Evolutionary conservation across 2,113 vertebrate species (phyloP), one percentile per base, ranked within the genome.

Genomic region (Heloderma charlesbogerti): DNA sequence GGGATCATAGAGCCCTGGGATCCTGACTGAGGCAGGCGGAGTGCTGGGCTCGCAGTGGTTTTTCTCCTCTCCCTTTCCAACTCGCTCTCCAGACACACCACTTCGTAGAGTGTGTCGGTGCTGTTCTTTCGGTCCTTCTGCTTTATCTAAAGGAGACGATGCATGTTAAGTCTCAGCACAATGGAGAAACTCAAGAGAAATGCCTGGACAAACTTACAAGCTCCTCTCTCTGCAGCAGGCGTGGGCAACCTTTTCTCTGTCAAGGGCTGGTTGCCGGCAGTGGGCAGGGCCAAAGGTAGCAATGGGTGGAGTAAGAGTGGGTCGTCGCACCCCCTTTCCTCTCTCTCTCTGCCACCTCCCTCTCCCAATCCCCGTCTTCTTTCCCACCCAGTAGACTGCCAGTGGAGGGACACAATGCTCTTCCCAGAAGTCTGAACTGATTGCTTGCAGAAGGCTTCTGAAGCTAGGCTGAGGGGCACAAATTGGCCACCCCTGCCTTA

Each of bases 11-110:
- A 98, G 72, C 98, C 97, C 75, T 99, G 97, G 0, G 98, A 98
- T 0, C 98, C 98, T 0, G 98, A 97, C 75, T 98, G 95, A 1
- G 97, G 97, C 86, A 98, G 96, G 71, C 98, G 97, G 37, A 98
- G 95, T 16, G 97, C 98, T 12, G 99, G 99, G 92, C 98, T 99
- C 31, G 99, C 98, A 27, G 99, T 99, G 31, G 99, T 99, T 98
- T 99, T 99, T 91, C 98, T 97, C 54, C 98, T 98, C 94, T 99
- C 99, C 94, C 98, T 97, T 92, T 99, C 99, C 0, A 98, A 98
- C 94, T 99, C 99, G 27, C 98, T 99, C 92, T 99, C 99, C 95
- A 99, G 97, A 96, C 98, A 99, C 74, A 99, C 97, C 45, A 99
- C 99, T 95, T 99, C 99, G 48, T 99, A 99, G 63, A 99, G 95